phyloP scores from a whole-genome alignment of 2,888 invertebrate species.

The Beris chalybata region DNA sequence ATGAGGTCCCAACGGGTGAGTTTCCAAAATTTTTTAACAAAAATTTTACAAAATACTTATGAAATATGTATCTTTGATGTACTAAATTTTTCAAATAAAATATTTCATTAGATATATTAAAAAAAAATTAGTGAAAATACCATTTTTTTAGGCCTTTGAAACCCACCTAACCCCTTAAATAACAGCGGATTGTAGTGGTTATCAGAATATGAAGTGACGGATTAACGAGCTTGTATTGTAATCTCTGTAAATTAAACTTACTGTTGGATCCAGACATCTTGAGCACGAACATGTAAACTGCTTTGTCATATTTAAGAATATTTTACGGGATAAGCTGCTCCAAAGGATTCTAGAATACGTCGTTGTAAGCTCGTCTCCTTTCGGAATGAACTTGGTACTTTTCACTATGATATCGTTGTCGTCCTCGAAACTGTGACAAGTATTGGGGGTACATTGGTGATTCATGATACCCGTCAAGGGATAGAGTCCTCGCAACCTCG shows the following conservation, averaged over 20 bases:
- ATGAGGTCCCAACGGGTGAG: too few species aligned
- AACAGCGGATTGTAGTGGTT: too few species aligned
- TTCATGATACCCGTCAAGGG: slow-evolving; percentile 70
- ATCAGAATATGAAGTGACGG: too few species aligned
- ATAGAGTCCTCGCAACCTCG: slow-evolving; percentile 66
- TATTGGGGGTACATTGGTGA: slow-evolving; percentile 74
- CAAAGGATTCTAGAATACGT: slow-evolving; percentile 73
- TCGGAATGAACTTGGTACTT: slow-evolving; percentile 63
- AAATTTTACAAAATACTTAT: too few species aligned
- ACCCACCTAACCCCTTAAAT: too few species aligned
- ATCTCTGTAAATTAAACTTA: slow-evolving; percentile 58
- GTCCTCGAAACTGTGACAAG: slow-evolving; percentile 67
- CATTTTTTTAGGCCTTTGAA: too few species aligned
- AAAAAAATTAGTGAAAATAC: too few species aligned
- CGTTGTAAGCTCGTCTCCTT: slow-evolving; percentile 69
- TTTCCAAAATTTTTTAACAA: too few species aligned
- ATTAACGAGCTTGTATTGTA: too few species aligned
- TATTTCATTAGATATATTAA: too few species aligned
- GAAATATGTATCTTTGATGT: too few species aligned
- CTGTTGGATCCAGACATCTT: slow-evolving; percentile 70
- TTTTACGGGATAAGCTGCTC: slow-evolving; percentile 69
- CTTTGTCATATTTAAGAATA: slow-evolving; percentile 66
- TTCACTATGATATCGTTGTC: slow-evolving; percentile 64
- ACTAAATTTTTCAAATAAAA: too few species aligned
- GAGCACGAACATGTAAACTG: slow-evolving; percentile 70